Percentiles rank a stretch among this genome's conserved stretches.
These are phyloP conservation scores for Hypsopygia costalis DNA, from an alignment of 2,888 invertebrate species.

Conservation along the genomic window DNA sequence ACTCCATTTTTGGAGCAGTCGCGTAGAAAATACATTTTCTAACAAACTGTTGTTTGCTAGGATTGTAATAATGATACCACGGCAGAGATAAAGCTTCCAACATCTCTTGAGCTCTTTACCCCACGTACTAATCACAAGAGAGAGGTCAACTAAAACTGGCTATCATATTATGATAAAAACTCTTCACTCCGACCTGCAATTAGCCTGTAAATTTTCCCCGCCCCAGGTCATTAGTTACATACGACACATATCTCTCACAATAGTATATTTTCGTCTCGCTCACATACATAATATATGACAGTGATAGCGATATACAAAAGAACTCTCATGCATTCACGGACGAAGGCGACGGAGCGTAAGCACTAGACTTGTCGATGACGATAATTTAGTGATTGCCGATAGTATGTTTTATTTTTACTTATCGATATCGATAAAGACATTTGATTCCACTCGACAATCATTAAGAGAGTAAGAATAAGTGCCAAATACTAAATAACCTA, in stretches of 20 bases:
- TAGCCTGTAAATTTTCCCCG: neutral
- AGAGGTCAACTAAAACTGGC: neutral
- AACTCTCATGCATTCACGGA: conserved; percentile 68
- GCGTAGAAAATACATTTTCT: too few relatives aligned
- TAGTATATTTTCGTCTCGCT: conserved; percentile 25
- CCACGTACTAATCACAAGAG: neutral
- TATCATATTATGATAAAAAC: conserved; percentile 1
- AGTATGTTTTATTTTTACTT: neutral
- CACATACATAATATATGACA: conserved; percentile 31
- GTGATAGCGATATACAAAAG: conserved; percentile 45
- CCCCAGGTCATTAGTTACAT: neutral
- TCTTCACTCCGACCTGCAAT: conserved; percentile 1
- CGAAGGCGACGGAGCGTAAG: conserved; percentile 65
- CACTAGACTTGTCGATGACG: conserved; percentile 73
- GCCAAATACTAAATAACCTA: too few relatives aligned
- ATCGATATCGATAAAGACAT: conserved; percentile 8
- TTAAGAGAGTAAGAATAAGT: too few relatives aligned
- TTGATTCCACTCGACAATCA: neutral
- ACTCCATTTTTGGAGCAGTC: too few relatives aligned
- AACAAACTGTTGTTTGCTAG: too few relatives aligned
- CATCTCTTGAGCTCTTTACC: neutral
- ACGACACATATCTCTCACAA: neutral
- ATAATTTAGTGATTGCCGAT: conserved; percentile 48
- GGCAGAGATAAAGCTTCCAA: neutral
- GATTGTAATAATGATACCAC: too few relatives aligned